Percentiles rank a stretch among this genome's conserved stretches.
Evolutionary conservation across 2,797 vertebrate species (phyloP).

Genomic region (Microctenopoma stevenorrisi): DNA sequence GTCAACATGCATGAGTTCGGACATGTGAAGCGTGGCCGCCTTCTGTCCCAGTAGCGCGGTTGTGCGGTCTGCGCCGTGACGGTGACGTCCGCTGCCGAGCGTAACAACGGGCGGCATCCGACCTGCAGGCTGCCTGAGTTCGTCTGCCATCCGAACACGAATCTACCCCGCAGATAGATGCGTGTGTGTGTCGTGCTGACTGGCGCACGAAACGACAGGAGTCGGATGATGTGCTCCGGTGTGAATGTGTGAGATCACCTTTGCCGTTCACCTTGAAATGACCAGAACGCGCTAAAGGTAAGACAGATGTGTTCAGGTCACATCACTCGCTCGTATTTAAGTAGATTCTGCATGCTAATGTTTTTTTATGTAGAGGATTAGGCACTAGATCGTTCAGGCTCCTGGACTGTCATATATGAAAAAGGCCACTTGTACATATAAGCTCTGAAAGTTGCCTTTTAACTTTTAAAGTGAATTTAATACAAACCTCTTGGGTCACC

Average conservation of each 20-base stretch:
- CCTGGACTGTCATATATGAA: background rate
- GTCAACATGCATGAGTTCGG: slow-evolving; percentile 45
- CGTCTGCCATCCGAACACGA: slow-evolving; percentile 7
- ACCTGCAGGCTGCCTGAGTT: slow-evolving; percentile 32
- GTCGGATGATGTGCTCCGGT: slow-evolving; percentile 25
- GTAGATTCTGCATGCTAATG: background rate
- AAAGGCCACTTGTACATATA: slow-evolving; percentile 4
- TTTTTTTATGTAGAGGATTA: background rate
- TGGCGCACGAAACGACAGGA: background rate
- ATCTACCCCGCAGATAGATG: slow-evolving; percentile 9
- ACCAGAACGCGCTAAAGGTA: slow-evolving; percentile 57
- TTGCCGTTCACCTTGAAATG: slow-evolving; percentile 74
- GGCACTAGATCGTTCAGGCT: slow-evolving; percentile 5
- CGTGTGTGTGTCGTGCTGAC: slow-evolving; percentile 21
- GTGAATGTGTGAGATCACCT: slow-evolving; percentile 55
- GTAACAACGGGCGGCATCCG: slow-evolving; percentile 31
- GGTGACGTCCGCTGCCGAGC: slow-evolving; percentile 47
- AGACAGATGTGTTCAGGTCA: slow-evolving; percentile 26
- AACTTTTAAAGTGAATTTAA: slow-evolving; percentile 39
- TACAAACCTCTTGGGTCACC: background rate
- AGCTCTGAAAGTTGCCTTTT: slow-evolving; percentile 49
- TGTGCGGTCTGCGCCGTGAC: slow-evolving; percentile 36
- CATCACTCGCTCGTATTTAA: background rate
- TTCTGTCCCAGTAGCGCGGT: slow-evolving; percentile 57
- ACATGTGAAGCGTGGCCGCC: slow-evolving; percentile 32